phyloP scores from a whole-genome alignment of 2,113 vertebrate species.

The Dryoscopus gambensis region DNA sequence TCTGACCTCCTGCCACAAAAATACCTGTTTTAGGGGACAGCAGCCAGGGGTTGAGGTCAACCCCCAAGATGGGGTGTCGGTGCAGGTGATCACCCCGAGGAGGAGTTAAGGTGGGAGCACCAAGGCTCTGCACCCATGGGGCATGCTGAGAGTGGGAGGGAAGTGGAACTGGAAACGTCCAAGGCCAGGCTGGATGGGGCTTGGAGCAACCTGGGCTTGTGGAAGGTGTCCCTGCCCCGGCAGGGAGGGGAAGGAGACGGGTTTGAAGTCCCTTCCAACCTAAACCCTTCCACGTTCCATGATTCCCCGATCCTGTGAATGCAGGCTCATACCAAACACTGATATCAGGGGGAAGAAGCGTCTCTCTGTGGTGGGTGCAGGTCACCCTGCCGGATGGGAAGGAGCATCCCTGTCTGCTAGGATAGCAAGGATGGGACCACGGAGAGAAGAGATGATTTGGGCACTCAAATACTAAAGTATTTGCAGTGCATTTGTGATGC shows the following conservation, averaged over 20 bases:
- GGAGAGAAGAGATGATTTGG: neutral
- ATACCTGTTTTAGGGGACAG: rapidly evolving
- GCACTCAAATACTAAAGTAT: neutral
- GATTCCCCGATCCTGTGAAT: neutral
- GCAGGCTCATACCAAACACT: rapidly evolving
- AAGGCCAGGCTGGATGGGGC: rapidly evolving
- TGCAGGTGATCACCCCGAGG: neutral
- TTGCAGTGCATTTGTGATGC: neutral
- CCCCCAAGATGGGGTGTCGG: rapidly evolving
- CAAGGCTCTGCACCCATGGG: rapidly evolving
- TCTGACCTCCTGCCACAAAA: neutral
- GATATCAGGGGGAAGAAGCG: neutral
- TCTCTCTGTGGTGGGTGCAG: neutral
- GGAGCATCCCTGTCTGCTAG: neutral
- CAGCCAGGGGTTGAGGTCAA: neutral
- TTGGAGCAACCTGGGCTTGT: neutral
- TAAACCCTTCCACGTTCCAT: rapidly evolving
- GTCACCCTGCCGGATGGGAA: neutral
- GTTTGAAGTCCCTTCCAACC: neutral
- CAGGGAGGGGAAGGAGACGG: neutral
- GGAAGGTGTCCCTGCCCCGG: neutral
- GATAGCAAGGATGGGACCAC: neutral
- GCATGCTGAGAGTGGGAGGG: neutral
- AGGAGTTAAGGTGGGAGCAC: neutral
- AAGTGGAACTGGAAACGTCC: neutral